Evolutionary conservation across 2,113 vertebrate genomes (phyloP).

Genomic region (Bungarus multicinctus): DNA sequence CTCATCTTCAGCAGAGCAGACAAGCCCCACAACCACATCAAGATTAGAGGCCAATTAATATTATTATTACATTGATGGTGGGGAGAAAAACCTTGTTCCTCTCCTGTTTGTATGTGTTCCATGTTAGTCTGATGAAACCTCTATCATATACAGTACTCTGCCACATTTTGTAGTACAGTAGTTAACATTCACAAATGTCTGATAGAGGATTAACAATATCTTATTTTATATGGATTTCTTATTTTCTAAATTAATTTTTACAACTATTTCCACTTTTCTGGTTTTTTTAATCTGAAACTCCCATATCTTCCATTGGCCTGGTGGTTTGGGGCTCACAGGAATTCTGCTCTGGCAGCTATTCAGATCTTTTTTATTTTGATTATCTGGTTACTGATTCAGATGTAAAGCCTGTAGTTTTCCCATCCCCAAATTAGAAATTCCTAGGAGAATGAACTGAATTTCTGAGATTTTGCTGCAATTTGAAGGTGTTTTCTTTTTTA

Average conservation of each 20-base stretch:
- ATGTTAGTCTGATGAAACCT: not conserved
- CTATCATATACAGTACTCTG: not conserved
- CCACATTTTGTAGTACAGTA: not conserved
- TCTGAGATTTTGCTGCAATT: not conserved
- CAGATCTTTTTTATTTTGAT: not conserved
- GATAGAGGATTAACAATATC: not conserved
- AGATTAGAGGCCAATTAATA: not conserved
- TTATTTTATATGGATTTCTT: not conserved
- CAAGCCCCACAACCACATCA: too few species aligned
- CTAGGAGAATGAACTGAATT: not conserved
- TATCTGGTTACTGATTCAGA: not conserved
- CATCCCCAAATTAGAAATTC: not conserved
- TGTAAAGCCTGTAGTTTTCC: not conserved
- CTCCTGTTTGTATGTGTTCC: not conserved
- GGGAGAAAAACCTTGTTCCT: not conserved
- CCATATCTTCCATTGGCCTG: not conserved
- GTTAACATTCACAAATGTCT: not conserved
- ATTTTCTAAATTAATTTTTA: not conserved
- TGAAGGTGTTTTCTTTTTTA: constrained; percentile 15
- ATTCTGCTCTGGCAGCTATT: not conserved
- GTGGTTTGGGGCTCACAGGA: not conserved
- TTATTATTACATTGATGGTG: not conserved
- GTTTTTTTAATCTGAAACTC: not conserved
- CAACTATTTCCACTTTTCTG: not conserved
- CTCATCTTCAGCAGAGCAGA: not conserved